Conservation (phyloP, 2,888 invertebrate species). For the Oscheius sp. region DNA sequence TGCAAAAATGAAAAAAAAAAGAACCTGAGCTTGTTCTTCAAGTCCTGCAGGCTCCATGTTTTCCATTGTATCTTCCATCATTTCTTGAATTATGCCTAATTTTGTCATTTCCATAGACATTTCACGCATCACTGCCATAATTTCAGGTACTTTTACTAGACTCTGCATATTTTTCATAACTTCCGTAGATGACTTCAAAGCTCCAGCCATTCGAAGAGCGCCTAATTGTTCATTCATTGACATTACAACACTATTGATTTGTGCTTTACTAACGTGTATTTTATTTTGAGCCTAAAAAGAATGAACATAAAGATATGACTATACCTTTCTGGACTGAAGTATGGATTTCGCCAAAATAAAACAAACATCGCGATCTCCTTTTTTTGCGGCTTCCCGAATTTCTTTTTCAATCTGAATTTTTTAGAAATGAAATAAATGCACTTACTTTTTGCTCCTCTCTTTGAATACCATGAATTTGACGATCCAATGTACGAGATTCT, state of each 20-base stretch:
- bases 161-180: constrained; percentile 98
- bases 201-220: constrained; percentile 77
- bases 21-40: constrained; percentile 90
- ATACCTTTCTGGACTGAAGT: constrained; percentile 72
- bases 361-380: constrained; percentile 92
- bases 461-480: constrained; percentile 89
- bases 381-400: constrained; percentile 92
- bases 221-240: constrained; percentile 98
- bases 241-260: constrained; percentile 91
- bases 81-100: constrained; percentile 93
- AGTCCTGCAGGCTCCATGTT: constrained; percentile 84
- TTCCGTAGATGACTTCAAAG: constrained; percentile 89
- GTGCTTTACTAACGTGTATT: constrained; percentile 94
- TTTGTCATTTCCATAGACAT: constrained; percentile 99
- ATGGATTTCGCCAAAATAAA: constrained; percentile 72
- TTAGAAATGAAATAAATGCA: neutral
- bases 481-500: constrained; percentile 81
- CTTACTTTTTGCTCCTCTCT: constrained; percentile 90
- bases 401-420: constrained; percentile 79
- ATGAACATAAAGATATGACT: constrained; percentile 75
- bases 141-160: constrained; percentile 82
- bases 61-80: constrained; percentile 97
- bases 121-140: constrained; percentile 94
- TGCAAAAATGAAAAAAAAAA: neutral
- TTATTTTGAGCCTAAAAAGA: constrained; percentile 79